Evolutionary conservation across 2,888 invertebrate species (phyloP), one percentile per base, ranked within the genome.

Genomic region (Oxytorus armatus): DNA sequence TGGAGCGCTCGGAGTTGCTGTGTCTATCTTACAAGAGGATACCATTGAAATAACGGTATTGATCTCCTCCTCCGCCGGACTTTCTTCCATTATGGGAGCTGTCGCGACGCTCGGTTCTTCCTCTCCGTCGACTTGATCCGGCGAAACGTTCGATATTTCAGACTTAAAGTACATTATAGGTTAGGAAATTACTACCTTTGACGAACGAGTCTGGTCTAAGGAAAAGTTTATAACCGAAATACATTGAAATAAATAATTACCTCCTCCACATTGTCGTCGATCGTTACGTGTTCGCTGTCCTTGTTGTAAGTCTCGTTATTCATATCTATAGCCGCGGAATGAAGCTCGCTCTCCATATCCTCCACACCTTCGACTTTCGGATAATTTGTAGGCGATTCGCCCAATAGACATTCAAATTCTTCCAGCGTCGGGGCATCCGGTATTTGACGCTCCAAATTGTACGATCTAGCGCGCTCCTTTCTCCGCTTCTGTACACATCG

Each of bases 301-400:
- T 90, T 88, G 70, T 91, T 90, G 59, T 90, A 91, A 8, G 87
- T 75, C 70, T 90, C 91, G 3, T 55, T 65, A 18, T 55, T 73
- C 3, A 90, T 91, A 29, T 91, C 92, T 18, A 91, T 90, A 5
- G 91, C 89, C 21, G 91, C 92, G 1, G 91, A 91, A 82, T 91
- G 91, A 16, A 92, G 84, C 80, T 92, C 91, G 57, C 92, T 91
- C 75, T 92, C 92, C 90, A 92, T 92, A 78, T 91, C 89, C 70
- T 91, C 92, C 25, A 92, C 85, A 1, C 91, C 90, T 83, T 91
- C 91, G 11, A 89, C 91, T 44, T 86, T 87, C 2, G 91, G 91
- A 84, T 91, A 92, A 86, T 90, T 91, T 7, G 90, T 90, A 0
- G 91, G 91, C 0, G 92, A 91, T 83, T 91, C 92, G 2, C 90